Evolutionary conservation across 2,888 invertebrate species (phyloP).

Genomic region (Trilocha varians): DNA sequence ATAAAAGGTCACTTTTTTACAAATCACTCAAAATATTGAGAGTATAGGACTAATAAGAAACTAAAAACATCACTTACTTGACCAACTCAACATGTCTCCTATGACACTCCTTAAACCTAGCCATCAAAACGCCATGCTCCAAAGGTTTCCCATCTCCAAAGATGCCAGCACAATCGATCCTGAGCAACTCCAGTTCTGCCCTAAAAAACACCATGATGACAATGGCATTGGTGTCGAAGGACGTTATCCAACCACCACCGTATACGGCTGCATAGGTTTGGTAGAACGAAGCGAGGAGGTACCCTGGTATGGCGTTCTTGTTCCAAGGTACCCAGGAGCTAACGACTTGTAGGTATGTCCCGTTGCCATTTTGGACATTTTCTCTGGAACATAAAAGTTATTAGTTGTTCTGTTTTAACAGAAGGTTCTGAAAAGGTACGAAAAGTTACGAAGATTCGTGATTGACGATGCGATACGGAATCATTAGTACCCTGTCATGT

Average conservation of each 20-base stretch:
- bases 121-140: conserved; percentile 17
- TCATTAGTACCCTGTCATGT: no score
- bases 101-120: conserved; percentile 40
- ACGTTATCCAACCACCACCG: conserved; percentile 58
- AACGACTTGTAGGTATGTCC: conserved; percentile 42
- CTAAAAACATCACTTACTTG: conserved; percentile 34
- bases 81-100: conserved; percentile 41
- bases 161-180: conserved; percentile 36
- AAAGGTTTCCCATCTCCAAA: conserved; percentile 25
- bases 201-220: conserved; percentile 59
- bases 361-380: conserved; percentile 38
- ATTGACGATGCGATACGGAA: no score
- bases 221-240: conserved; percentile 54
- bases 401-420: no score
- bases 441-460: no score
- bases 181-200: conserved; percentile 44
- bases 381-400: no score
- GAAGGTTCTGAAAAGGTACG: no score
- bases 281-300: conserved; percentile 34
- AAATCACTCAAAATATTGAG: not conserved
- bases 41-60: no score
- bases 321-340: conserved; percentile 61
- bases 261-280: conserved; percentile 53
- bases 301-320: conserved; percentile 37
- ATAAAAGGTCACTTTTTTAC: not conserved